Base-by-base conservation (phyloP, 2,888 invertebrate genomes). In the Ferdinandea cuprea region DNA sequence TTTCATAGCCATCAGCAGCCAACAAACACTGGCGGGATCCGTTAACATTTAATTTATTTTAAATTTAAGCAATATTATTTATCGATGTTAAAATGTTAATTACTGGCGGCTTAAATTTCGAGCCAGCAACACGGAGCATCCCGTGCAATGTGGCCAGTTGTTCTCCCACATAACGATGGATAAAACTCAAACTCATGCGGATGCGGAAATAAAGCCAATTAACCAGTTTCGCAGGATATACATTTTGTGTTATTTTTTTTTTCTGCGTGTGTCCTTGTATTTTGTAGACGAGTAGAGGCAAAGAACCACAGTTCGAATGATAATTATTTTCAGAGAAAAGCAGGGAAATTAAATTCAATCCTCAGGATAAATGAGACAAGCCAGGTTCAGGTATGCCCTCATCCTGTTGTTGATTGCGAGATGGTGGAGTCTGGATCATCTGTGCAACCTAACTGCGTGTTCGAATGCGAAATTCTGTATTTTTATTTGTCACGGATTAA, bases 81-180 rank as follows among this genome's bases (percentile, higher is more conserved):
- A 71, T 71, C 65, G 81, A 37, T 63, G 71, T 71, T 81, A 69
- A 71, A 80, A 81, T 42, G 71, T 77, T 81, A 81, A 81, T 81
- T 81, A 81, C 71, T 59, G 69, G 48, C 25, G 77, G 56, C 19
- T 69, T 63, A 37, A 69, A 50, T 76, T 63, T 32, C 21, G 59
- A 54, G 30, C 61, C 58, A 61, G 37, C 59, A 59, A 40, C 42
- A 76, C 44, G 35, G 50, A 3, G 15, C 17, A 9, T 58, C 58
- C 42, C 66, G 3, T 8, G 25, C 1, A 54, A 46, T 30, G 32
- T 32, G 40, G 13, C 40, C 50, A 40, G 32, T 40, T 7, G 11
- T 6, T 21, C 54, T 25, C 11, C 35, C 21, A 30, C 19, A 30
- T 13, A 17, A n/a, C 28, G 46, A 63, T 30, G 46, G 35, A 46